Evolutionary conservation across 2,113 vertebrate species (phyloP), one percentile per base, ranked within the genome.

Genomic region (Nothobranchius kuhntae): DNA sequence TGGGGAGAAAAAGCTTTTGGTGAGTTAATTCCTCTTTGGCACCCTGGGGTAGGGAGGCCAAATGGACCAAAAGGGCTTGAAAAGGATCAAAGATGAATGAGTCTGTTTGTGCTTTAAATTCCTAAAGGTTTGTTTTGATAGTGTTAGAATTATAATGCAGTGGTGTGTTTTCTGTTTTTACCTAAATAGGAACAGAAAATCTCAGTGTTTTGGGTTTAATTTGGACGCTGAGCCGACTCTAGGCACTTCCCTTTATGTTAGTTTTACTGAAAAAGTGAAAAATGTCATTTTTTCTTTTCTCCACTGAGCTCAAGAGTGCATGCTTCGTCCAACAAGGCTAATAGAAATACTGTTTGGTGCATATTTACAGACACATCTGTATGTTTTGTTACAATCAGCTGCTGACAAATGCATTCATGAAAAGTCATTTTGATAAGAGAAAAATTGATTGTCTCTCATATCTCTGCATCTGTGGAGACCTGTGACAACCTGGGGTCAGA

Each of bases 401-500:
- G 46, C 36, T 26, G 75, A 72, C 71, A 68, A 83, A 82, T 66
- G 77, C 73, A 50, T 51, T 71, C 65, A 17, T 78, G 78, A 73
- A 82, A 45, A 81, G 61, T 40, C 2, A 8, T 7, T 40, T 3
- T 4, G 12, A 6, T 59, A n/a, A 78, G 57, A 9, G 50, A 7
- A 0, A 15, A 0, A 4, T 38, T 0, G 35, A 61, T 2, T 4
- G 53, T 52, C n/a, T 38, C 26, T 93, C 89, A 94, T 54, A 87
- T 72, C 15, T 94, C 92, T 0, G 82, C 81, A 1, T 65, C 82
- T 0, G 89, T 61, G 21, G 90, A 92, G 53, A 92, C 83, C 63
- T 92, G 93, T 0, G 93, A 89, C 15, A 94, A 38, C 38, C 90
- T 72, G 26, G 89, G 92, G 60, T 93, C 91, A 0, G 92, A 89